phyloP scores from a whole-genome alignment of 2,888 invertebrate genomes.

The Lithophane leautieri region DNA sequence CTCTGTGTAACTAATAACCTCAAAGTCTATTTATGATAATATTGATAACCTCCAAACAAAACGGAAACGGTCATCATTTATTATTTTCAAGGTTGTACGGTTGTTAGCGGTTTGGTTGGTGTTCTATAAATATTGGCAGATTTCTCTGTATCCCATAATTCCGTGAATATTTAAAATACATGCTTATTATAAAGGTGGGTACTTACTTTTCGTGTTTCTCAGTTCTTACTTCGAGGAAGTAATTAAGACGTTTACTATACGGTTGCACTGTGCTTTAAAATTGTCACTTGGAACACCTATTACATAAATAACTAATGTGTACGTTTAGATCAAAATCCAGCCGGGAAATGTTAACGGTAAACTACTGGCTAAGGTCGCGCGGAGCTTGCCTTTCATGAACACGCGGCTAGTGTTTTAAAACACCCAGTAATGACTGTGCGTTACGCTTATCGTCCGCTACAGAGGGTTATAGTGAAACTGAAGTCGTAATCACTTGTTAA shows the following conservation, averaged over 20 bases:
- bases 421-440: conserved; percentile 62
- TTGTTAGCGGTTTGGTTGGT: conserved; percentile 19
- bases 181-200: conserved; percentile 31
- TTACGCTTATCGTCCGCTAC: conserved; percentile 67
- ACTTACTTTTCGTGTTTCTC: conserved; percentile 49
- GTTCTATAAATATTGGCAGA: conserved; percentile 41
- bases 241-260: not conserved
- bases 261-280: not conserved
- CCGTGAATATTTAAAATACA: conserved; percentile 12
- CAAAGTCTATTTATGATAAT: no score
- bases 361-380: conserved; percentile 65
- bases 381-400: conserved; percentile 61
- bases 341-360: conserved; percentile 63
- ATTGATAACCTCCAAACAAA: conserved; percentile 26
- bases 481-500: conserved; percentile 23
- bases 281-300: conserved; percentile 6
- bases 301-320: conserved; percentile 4
- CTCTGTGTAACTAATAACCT: no score
- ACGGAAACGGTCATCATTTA: conserved; percentile 27
- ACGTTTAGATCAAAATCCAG: conserved; percentile 58
- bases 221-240: conserved; percentile 8
- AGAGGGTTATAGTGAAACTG: conserved; percentile 39
- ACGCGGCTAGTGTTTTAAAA: conserved; percentile 60
- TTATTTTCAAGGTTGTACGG: conserved; percentile 50
- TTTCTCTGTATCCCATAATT: conserved; percentile 39